These are phyloP conservation scores for Nomada fucata DNA, from an alignment of 2,888 invertebrate genomes.

Conservation along the genomic window DNA sequence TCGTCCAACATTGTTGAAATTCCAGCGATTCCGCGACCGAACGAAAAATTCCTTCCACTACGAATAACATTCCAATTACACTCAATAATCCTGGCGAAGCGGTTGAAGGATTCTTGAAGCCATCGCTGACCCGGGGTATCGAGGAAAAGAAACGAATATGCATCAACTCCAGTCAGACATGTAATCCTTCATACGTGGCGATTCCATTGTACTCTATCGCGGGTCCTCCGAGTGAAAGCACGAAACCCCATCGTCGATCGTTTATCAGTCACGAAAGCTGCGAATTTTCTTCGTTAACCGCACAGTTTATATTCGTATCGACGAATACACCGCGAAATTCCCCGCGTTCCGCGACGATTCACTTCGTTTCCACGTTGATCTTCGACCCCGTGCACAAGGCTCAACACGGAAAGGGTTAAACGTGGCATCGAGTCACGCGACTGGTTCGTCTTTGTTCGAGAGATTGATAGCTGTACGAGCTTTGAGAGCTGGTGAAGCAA, in stretches of 20 bases:
- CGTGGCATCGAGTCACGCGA: slow-evolving; percentile 33
- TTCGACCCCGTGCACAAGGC: background rate
- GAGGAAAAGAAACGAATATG: slow-evolving; percentile 70
- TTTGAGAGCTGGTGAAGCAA: slow-evolving; percentile 1
- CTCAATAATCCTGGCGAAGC: background rate
- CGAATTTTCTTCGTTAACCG: slow-evolving; percentile 1
- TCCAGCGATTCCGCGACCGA: too few species aligned
- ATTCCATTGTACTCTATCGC: slow-evolving; percentile 37
- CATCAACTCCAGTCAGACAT: slow-evolving; percentile 50
- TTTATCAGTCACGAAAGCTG: background rate
- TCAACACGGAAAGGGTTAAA: slow-evolving; percentile 11
- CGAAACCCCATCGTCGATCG: slow-evolving; percentile 2
- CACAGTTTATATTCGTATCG: background rate
- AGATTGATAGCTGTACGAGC: slow-evolving; percentile 22
- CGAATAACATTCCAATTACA: background rate
- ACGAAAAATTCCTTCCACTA: background rate
- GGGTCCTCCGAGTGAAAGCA: background rate
- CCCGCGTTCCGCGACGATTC: background rate
- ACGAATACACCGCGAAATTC: slow-evolving; percentile 11
- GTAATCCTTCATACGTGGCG: slow-evolving; percentile 47
- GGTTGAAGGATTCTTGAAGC: slow-evolving; percentile 11
- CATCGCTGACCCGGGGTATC: slow-evolving; percentile 40
- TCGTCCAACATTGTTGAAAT: too few species aligned
- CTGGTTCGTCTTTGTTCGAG: background rate
- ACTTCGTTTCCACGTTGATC: slow-evolving; percentile 4